Conservation (phyloP, 2,113 vertebrate species). For the Hemicordylus capensis region DNA sequence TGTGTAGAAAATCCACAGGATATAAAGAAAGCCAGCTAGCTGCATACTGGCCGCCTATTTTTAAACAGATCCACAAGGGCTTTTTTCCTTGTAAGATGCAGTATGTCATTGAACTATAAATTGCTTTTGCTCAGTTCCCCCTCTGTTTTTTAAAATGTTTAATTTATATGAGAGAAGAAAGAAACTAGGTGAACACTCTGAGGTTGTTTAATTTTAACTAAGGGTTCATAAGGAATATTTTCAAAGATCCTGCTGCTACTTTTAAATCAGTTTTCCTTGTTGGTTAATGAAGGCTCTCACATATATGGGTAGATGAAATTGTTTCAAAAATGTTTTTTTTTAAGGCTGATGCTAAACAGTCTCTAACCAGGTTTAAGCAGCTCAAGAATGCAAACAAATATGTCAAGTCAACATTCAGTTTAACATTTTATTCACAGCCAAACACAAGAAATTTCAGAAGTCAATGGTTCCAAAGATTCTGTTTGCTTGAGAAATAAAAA, state of each 20-base stretch:
- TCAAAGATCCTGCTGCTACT: not conserved
- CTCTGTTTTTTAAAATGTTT: not conserved
- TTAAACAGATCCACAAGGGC: not conserved
- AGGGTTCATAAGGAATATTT: constrained; percentile 29
- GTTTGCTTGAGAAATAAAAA: constrained; percentile 65
- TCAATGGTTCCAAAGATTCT: constrained; percentile 58
- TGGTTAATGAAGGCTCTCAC: constrained; percentile 68
- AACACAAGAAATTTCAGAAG: constrained; percentile 63
- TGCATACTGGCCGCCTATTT: not conserved
- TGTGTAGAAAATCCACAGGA: not conserved
- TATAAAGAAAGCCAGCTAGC: not conserved
- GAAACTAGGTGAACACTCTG: not conserved
- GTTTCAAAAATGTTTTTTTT: constrained; percentile 66
- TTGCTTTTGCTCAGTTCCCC: not conserved
- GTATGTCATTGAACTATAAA: not conserved
- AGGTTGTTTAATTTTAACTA: constrained; percentile 6
- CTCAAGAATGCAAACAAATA: constrained; percentile 74
- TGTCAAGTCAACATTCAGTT: constrained; percentile 71
- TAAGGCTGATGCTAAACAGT: constrained; percentile 68
- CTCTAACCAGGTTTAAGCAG: constrained; percentile 68
- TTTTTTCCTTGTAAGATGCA: not conserved
- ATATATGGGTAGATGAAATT: constrained; percentile 55
- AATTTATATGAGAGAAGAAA: not conserved
- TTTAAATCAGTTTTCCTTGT: constrained; percentile 39
- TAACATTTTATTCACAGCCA: constrained; percentile 62